Base-by-base conservation (phyloP, 1,140 invertebrate species). In the Drosophila repleta region DNA sequence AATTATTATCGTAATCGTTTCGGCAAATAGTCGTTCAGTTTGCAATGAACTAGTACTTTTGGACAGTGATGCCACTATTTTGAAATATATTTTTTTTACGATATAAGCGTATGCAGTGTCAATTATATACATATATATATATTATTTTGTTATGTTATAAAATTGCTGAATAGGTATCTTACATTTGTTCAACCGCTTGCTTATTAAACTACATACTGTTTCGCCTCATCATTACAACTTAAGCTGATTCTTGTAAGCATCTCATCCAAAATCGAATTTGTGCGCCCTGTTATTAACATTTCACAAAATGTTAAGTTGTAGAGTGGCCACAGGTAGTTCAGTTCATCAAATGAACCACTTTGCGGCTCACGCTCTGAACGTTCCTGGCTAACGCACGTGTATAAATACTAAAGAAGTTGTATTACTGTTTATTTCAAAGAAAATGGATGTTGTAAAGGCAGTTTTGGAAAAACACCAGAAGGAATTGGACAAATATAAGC, bases 391-490 rank as follows among this genome's bases (percentile, higher is more conserved):
- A 7, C 49, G 82, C 82, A 85, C 82, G 82, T 85, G 82, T 84
- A 85, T 58, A 69, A 53, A 66, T 68, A 73, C 46, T 29, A 49
- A 67, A 63, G 43, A 15, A 67, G 48, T 37, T 74, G 13, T 45
- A 48, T 71, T 49, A 48, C 61, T 85, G 74, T 87, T 78, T 69
- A 68, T 72, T 81, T 39, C 5, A 43, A 29, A n/a, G 21, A 77
- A 79, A 92, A 95, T 95, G 94, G 94, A 94, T 93, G 93, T 94
- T 69, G 93, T 95, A n/a, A 93, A 93, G 74, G 92, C 93, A 85
- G 93, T 95, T 76, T 92, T 95, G 74, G 93, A 94, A 85, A 93
- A 93, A 84, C 93, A 94, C 74, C 93, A 93, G 58, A 92, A 92
- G 73, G 94, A 94, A 75, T 92, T 93, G 24, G 93, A 94, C 67